Conservation (phyloP, 2,113 vertebrate genomes). For the Malaclemys terrapin region DNA sequence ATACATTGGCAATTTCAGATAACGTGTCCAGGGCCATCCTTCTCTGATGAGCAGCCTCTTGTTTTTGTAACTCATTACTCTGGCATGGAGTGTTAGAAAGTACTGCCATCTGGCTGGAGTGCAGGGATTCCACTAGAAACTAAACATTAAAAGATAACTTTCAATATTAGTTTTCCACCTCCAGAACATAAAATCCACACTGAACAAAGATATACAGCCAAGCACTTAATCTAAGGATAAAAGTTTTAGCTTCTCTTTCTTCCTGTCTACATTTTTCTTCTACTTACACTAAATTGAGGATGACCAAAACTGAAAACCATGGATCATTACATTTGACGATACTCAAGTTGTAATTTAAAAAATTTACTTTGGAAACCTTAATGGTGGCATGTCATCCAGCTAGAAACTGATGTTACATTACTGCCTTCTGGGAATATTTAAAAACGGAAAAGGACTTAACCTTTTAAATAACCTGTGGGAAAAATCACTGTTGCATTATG, state of each 20-base stretch:
- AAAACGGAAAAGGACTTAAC: not conserved
- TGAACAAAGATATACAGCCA: not conserved
- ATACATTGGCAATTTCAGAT: conserved; percentile 95
- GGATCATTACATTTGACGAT: not conserved
- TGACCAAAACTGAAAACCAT: not conserved
- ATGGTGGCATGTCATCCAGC: not conserved
- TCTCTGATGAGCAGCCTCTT: conserved; percentile 90
- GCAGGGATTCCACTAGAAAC: conserved; percentile 97
- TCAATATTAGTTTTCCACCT: conserved; percentile 11
- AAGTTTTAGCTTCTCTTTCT: not conserved
- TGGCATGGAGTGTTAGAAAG: conserved; percentile 82
- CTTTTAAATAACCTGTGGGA: not conserved
- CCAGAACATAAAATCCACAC: not conserved
- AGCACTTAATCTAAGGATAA: not conserved
- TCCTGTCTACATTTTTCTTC: not conserved
- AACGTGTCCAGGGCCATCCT: conserved; percentile 92
- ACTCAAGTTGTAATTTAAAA: not conserved
- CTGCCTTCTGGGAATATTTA: not conserved
- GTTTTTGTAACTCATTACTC: conserved; percentile 83
- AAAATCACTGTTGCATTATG: not conserved
- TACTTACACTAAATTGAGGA: not conserved
- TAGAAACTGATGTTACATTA: not conserved
- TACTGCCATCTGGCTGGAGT: conserved; percentile 89
- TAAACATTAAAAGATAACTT: conserved; percentile 66
- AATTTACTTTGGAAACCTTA: not conserved